Conservation (phyloP, 2,113 vertebrate genomes). For the Datnioides undecimradiatus region DNA sequence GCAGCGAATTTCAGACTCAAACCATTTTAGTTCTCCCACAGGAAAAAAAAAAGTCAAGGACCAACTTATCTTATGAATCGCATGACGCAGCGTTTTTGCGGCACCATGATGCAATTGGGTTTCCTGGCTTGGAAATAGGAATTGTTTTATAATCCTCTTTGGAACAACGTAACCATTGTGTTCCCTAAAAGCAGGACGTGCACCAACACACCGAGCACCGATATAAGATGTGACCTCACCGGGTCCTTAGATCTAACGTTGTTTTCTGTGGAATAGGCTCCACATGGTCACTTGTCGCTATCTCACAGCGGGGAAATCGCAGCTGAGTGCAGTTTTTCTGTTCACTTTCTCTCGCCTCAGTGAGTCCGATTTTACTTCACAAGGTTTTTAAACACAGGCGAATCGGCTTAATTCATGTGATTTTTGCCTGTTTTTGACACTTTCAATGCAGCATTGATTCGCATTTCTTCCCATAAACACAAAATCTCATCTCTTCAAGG, state of each 20-base stretch:
- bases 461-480: neutral
- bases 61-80: conserved; percentile 37
- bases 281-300: conserved; percentile 37
- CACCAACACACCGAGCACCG: conserved; percentile 7
- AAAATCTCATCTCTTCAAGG: conserved; percentile 31
- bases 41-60: conserved; percentile 9
- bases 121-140: conserved; percentile 63
- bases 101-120: conserved; percentile 55
- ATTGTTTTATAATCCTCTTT: conserved; percentile 69
- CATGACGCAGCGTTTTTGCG: conserved; percentile 45
- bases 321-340: conserved; percentile 16
- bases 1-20: conserved; percentile 1
- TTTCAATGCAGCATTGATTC: neutral
- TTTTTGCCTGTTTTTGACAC: conserved; percentile 9
- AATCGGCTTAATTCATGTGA: conserved; percentile 1
- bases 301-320: conserved; percentile 15
- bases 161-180: conserved; percentile 70
- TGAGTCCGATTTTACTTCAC: conserved; percentile 11
- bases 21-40: conserved; percentile 6
- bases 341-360: neutral
- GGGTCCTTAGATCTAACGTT: neutral
- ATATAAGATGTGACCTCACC: conserved; percentile 52
- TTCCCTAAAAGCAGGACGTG: conserved; percentile 48
- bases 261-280: conserved; percentile 25
- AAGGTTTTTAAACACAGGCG: neutral